Evolutionary conservation across 2,888 invertebrate genomes (phyloP).

Genomic region (Chironomus riparius): DNA sequence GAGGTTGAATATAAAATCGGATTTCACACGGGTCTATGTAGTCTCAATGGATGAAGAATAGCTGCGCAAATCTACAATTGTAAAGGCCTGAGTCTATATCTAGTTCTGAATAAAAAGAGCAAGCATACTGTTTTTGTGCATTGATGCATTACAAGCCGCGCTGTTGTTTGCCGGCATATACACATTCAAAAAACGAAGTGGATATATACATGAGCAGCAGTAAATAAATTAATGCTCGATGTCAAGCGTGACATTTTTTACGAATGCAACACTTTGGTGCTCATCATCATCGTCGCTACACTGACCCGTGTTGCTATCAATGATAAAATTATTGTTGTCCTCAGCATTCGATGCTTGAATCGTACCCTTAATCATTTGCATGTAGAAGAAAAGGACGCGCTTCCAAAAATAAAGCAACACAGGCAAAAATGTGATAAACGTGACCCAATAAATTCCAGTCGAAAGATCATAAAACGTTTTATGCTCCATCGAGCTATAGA

Average conservation of each 20-base stretch:
- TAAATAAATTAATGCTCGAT: not conserved
- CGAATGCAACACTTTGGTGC: slow-evolving; percentile 4
- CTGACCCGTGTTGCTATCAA: not conserved
- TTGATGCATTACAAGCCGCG: slow-evolving; percentile 17
- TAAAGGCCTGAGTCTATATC: not conserved
- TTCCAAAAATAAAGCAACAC: not conserved
- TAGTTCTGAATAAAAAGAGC: not conserved
- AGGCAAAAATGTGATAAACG: slow-evolving; percentile 16
- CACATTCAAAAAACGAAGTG: not conserved
- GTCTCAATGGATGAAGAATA: not conserved
- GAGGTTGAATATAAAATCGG: not conserved
- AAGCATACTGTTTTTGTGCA: slow-evolving; percentile 21
- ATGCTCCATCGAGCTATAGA: not conserved
- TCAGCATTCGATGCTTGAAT: not conserved
- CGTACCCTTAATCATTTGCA: not conserved
- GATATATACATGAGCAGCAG: not conserved
- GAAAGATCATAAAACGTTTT: slow-evolving; percentile 22
- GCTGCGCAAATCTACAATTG: not conserved
- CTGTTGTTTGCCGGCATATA: not conserved
- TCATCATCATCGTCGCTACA: not conserved
- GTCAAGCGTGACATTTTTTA: slow-evolving; percentile 18
- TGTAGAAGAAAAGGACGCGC: slow-evolving; percentile 6
- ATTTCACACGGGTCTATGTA: slow-evolving; percentile 7
- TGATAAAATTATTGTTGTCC: not conserved
- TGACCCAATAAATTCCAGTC: slow-evolving; percentile 16